Evolutionary conservation across 2,888 invertebrate genomes (phyloP).

Genomic region (Mycogona germanica): DNA sequence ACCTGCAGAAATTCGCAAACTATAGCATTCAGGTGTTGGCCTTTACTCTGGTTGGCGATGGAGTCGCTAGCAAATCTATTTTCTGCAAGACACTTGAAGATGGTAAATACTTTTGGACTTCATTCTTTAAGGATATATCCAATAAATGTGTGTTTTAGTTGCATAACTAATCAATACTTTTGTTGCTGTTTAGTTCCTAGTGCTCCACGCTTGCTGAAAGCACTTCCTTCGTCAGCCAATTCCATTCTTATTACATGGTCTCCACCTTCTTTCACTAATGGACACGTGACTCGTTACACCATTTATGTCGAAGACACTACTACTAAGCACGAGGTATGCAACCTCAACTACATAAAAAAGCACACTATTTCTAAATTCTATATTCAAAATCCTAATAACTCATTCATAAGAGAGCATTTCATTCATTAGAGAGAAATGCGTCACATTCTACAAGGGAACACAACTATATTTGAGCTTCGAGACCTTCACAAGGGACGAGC

Average conservation of each 20-base stretch:
- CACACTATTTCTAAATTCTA: too few relatives aligned
- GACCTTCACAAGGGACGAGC: not conserved
- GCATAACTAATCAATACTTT: too few relatives aligned
- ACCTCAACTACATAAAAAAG: too few relatives aligned
- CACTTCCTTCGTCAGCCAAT: slow-evolving; percentile 31
- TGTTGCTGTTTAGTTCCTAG: slow-evolving; percentile 30
- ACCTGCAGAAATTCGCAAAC: slow-evolving; percentile 33
- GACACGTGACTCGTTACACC: slow-evolving; percentile 32
- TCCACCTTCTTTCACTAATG: slow-evolving; percentile 33
- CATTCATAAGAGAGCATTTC: too few relatives aligned
- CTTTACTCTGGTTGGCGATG: slow-evolving; percentile 35
- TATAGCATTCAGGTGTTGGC: slow-evolving; percentile 36
- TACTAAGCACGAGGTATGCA: not conserved
- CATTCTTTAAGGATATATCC: not conserved
- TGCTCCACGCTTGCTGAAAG: slow-evolving; percentile 34
- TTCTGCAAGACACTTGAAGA: slow-evolving; percentile 33
- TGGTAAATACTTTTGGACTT: slow-evolving; percentile 27
- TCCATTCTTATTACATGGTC: slow-evolving; percentile 35
- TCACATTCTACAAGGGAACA: slow-evolving; percentile 5
- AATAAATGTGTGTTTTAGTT: too few relatives aligned
- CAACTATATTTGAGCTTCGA: slow-evolving; percentile 7
- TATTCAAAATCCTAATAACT: too few relatives aligned
- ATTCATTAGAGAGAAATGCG: slow-evolving; percentile 9
- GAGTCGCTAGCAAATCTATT: slow-evolving; percentile 31
- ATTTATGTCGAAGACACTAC: slow-evolving; percentile 26